phyloP scores from a whole-genome alignment of 2,797 vertebrate genomes.

The Tragopan temminckii region DNA sequence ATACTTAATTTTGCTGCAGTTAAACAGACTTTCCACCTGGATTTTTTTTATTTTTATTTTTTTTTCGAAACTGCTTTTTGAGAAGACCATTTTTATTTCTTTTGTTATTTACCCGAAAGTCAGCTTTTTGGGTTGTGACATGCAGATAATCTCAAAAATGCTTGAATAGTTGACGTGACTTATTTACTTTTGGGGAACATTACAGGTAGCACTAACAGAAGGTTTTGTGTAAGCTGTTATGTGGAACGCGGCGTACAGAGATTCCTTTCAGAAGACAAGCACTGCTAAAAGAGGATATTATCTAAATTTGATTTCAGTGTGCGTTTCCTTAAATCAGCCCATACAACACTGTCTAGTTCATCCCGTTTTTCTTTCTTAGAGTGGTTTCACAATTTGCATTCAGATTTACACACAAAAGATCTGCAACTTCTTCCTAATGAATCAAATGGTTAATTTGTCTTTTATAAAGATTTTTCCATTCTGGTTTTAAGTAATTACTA shows the following conservation, averaged over 20 bases:
- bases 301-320: background rate
- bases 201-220: background rate
- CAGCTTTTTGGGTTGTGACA: background rate
- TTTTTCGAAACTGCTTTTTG: background rate
- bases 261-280: background rate
- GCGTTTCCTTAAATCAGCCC: background rate
- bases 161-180: background rate
- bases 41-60: background rate
- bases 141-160: background rate
- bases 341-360: background rate
- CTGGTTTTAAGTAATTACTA: conserved; percentile 69
- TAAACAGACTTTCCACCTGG: background rate
- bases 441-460: conserved; percentile 69
- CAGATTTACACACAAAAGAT: conserved; percentile 17
- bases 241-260: background rate
- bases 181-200: background rate
- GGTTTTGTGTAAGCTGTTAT: background rate
- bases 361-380: background rate
- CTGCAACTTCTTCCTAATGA: conserved; percentile 2
- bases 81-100: background rate
- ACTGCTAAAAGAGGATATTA: background rate
- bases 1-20: background rate
- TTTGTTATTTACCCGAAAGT: background rate
- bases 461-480: conserved; percentile 54
- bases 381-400: conserved; percentile 7